Evolutionary conservation across 2,888 invertebrate genomes (phyloP).

Genomic region (Epirrhoe tristata): DNA sequence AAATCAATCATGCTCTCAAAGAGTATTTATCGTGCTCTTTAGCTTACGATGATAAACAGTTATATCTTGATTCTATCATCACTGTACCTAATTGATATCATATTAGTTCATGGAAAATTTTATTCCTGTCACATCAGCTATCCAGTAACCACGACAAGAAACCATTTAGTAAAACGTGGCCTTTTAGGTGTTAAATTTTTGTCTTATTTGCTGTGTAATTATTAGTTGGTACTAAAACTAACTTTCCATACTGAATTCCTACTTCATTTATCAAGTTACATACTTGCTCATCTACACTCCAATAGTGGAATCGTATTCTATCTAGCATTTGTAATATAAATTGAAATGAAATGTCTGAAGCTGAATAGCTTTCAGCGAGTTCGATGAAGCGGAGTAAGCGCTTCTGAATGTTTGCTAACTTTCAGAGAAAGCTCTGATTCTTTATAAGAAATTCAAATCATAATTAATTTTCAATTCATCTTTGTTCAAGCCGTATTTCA

Average conservation of each 20-base stretch:
- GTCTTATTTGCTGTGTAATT: no score
- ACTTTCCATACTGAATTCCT: no score
- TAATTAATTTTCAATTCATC: slow-evolving; percentile 10
- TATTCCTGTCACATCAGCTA: background rate
- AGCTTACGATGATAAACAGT: slow-evolving; percentile 20
- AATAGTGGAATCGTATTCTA: background rate
- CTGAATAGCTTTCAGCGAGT: slow-evolving; percentile 15
- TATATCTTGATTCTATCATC: slow-evolving; percentile 13
- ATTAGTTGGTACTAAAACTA: no score
- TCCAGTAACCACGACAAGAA: background rate
- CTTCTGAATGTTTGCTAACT: slow-evolving; percentile 29
- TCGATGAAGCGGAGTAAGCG: slow-evolving; percentile 7
- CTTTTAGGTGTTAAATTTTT: no score
- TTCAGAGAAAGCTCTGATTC: slow-evolving; percentile 21
- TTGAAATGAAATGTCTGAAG: slow-evolving; percentile 22
- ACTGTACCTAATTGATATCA: slow-evolving; percentile 3
- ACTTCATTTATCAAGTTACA: background rate
- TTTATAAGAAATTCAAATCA: slow-evolving; percentile 21
- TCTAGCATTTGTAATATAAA: slow-evolving; percentile 14
- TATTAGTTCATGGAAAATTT: background rate
- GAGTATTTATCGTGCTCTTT: no score
- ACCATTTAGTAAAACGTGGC: background rate
- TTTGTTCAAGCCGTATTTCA: background rate
- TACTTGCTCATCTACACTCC: background rate
- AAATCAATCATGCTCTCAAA: slow-evolving; percentile 15